Base-by-base conservation (phyloP, 2,797 vertebrate genomes). In the Acrossocheilus wenchowensis region DNA sequence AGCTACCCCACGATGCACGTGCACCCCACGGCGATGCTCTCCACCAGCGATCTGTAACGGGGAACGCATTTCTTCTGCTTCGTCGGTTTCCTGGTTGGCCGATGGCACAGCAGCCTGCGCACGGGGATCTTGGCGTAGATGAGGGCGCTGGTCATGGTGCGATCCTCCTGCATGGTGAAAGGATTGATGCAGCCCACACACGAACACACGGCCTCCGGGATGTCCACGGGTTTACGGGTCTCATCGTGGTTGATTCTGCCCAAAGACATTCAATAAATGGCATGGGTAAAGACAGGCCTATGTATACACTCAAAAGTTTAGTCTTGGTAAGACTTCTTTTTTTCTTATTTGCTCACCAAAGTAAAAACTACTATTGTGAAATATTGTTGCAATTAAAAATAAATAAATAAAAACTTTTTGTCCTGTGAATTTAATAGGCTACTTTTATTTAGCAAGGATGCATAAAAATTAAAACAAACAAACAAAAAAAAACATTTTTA, bases 1-100 rank as follows among this genome's bases (percentile, higher is more conserved):
- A 78, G 36, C 66, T 83, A 83, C 94, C 93, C 97, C 92, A 97
- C 96, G 90, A 97, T 97, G 89, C 96, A 97, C 82, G 96, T 97
- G 86, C 96, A 97, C 84, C 96, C 96, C 85, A 97, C 96, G 0
- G 96, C 96, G 0, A 97, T 95, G 91, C 95, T 96, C 92, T 97
- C 96, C 94, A 97, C 96, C 89, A 96, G 95, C 15, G 82, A 91
- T 88, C 94, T 92, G 86, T 97, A 98, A 90, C 98, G 97, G 92
- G 96, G 99, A 95, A 98, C 97, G 95, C 98, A 99, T 97, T 98
- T 98, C 97, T 99, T 99, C 96, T 97, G 97, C 94, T 95, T 90
- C 93, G 93, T 93, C 91, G 92, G 87, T 93, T 93, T 95, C 39
- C 7, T 82, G 48, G 75, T 73, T 8, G 81, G 36, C n/a, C 66